Evolutionary conservation across 2,797 vertebrate genomes (phyloP), one percentile per base, ranked within the genome.

Genomic region (Melopsittacus undulatus): DNA sequence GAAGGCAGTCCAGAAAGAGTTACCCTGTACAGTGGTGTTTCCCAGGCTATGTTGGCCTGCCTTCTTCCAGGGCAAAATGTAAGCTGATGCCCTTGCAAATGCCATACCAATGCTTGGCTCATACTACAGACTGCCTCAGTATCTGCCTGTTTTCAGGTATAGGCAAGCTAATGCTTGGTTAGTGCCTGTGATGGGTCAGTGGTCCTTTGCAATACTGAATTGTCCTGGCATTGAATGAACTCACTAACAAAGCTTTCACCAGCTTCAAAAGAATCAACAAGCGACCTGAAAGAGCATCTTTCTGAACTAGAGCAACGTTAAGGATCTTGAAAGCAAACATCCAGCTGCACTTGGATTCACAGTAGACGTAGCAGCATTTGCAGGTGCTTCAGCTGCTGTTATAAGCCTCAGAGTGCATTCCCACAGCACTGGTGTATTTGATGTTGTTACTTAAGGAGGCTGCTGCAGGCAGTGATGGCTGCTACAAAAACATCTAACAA

Each of bases 391-490:
- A 52, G 9, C 22, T n/a, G 24, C 48, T 38, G 12, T 36, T 42
- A 4, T 1, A 30, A 27, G n/a, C 16, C 72, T 34, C 23, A 4
- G 9, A 7, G 32, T 3, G 36, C 11, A 3, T 21, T 73, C n/a
- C 12, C 16, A 5, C 40, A 14, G 26, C 2, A 1, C 9, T 5
- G 22, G 7, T 16, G 11, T 56, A 7, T 42, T 38, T 4, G 1
- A 38, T 19, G 21, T 27, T 11, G 1, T 17, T n/a, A 22, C 23
- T 42, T 46, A 46, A 87, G 43, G 87, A 77, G 22, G 29, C n/a
- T 52, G 63, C 40, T 74, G 63, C 48, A 34, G 26, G 61, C 46
- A 82, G 45, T 0, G 12, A 43, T 10, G 54, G 32, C 46, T 46
- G 29, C 59, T 36, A 22, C n/a, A 36, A 23, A 56, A 56, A 16